Conservation (phyloP, 2,888 invertebrate species). For the Achlya flavicornis region DNA sequence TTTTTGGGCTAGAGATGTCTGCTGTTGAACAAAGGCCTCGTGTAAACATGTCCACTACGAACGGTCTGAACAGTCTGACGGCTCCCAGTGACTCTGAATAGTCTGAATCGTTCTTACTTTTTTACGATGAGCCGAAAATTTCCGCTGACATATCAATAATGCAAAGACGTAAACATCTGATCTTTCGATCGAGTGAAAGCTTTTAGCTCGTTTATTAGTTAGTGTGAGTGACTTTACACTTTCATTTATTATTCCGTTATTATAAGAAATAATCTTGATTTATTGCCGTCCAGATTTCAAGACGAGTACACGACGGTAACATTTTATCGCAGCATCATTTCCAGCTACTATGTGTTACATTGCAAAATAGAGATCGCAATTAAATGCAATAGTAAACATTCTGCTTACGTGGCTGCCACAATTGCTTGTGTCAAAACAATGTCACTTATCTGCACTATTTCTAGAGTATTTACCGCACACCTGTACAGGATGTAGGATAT, state of each 20-base stretch:
- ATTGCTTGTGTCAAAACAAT: conserved; percentile 19
- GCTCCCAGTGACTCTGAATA: background rate
- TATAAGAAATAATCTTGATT: background rate
- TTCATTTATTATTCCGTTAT: conserved; percentile 3
- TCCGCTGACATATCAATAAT: background rate
- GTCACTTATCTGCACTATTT: conserved; percentile 22
- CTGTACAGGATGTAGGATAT: conserved; percentile 25
- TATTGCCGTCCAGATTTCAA: background rate
- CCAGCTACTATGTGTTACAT: background rate
- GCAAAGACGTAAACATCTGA: background rate
- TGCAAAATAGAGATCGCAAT: conserved; percentile 4
- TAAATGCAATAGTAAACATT: background rate
- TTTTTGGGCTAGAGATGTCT: too few relatives aligned
- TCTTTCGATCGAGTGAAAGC: conserved; percentile 11
- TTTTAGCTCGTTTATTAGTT: conserved; percentile 3
- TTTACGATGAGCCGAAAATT: background rate
- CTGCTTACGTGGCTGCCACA: background rate
- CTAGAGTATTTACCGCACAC: conserved; percentile 24
- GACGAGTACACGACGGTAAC: background rate
- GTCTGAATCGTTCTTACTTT: background rate
- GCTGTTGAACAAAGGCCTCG: too few relatives aligned
- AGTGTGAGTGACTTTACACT: conserved; percentile 11
- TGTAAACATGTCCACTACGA: background rate
- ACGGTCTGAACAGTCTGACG: background rate
- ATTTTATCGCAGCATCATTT: background rate